A percentile compares a stretch with the other conserved stretches of the same genome.
These are phyloP conservation scores for Araneus ventricosus DNA, from an alignment of 1,140 invertebrate genomes.

Conservation along the genomic window DNA sequence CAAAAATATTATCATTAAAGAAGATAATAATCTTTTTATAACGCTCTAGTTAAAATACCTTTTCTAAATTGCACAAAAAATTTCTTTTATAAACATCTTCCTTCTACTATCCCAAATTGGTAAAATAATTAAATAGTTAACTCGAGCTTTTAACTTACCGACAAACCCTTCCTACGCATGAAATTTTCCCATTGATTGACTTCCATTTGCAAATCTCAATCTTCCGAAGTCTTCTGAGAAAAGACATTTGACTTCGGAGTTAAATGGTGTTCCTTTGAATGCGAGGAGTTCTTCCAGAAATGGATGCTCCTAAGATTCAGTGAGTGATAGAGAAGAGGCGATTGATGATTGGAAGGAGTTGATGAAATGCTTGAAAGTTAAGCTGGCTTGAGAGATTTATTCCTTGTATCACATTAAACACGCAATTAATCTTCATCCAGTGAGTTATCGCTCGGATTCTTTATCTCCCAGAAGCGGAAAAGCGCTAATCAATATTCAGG, in stretches of 20 bases:
- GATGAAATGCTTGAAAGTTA: conserved; percentile 20
- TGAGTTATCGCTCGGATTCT: conserved; percentile 9
- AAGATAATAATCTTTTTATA: too few relatives aligned
- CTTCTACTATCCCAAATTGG: too few relatives aligned
- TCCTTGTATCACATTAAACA: conserved; percentile 12
- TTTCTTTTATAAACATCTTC: too few relatives aligned
- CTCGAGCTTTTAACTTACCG: too few relatives aligned
- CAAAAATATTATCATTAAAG: too few relatives aligned
- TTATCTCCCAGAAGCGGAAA: conserved; percentile 24
- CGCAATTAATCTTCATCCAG: conserved; percentile 58
- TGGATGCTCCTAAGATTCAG: not conserved
- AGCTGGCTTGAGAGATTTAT: conserved; percentile 1
- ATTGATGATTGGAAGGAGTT: conserved; percentile 9
- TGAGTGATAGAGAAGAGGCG: not conserved
- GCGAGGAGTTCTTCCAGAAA: not conserved
- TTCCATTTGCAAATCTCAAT: not conserved
- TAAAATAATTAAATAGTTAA: too few relatives aligned
- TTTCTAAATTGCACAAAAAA: too few relatives aligned
- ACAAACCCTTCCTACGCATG: not conserved
- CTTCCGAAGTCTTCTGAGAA: not conserved
- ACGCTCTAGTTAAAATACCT: too few relatives aligned
- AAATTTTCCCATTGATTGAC: not conserved
- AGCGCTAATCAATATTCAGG: conserved; percentile 33
- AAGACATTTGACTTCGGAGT: not conserved
- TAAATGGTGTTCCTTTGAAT: not conserved